These are phyloP conservation scores for Babylonia areolata DNA, from an alignment of 1,140 invertebrate species.

Conservation along the genomic window DNA sequence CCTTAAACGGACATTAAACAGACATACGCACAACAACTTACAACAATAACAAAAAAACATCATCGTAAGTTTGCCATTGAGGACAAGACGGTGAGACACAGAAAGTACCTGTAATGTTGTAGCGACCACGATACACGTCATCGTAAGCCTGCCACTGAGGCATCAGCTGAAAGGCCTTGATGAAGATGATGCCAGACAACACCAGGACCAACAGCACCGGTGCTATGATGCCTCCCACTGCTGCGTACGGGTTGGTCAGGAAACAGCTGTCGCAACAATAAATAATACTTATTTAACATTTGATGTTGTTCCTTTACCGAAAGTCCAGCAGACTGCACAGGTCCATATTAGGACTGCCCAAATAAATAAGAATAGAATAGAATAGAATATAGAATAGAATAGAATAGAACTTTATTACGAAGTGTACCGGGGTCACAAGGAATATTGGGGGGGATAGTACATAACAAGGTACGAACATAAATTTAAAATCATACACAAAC, in stretches of 20 bases:
- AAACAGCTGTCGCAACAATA: conserved; percentile 65
- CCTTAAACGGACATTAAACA: neutral
- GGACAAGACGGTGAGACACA: neutral
- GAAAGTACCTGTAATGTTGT: conserved; percentile 67
- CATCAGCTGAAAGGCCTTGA: conserved; percentile 69
- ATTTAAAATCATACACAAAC: too few relatives aligned
- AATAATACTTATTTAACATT: neutral
- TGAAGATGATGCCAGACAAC: conserved; percentile 64
- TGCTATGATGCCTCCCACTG: conserved; percentile 67
- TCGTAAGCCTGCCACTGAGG: conserved; percentile 74
- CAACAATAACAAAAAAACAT: neutral
- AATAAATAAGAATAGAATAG: too few relatives aligned
- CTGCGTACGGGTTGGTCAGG: conserved; percentile 69
- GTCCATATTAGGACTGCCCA: too few relatives aligned
- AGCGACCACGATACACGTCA: conserved; percentile 71
- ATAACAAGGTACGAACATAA: too few relatives aligned
- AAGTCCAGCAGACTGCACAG: too few relatives aligned
- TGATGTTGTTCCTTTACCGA: too few relatives aligned
- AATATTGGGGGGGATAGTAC: too few relatives aligned
- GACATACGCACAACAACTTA: neutral
- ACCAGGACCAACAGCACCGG: conserved; percentile 67
- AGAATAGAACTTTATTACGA: too few relatives aligned
- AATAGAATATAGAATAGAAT: too few relatives aligned
- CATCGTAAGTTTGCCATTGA: neutral
- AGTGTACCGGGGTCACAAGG: too few relatives aligned